Conservation (phyloP, 2,797 vertebrate species). For the Scolopax rusticola region DNA sequence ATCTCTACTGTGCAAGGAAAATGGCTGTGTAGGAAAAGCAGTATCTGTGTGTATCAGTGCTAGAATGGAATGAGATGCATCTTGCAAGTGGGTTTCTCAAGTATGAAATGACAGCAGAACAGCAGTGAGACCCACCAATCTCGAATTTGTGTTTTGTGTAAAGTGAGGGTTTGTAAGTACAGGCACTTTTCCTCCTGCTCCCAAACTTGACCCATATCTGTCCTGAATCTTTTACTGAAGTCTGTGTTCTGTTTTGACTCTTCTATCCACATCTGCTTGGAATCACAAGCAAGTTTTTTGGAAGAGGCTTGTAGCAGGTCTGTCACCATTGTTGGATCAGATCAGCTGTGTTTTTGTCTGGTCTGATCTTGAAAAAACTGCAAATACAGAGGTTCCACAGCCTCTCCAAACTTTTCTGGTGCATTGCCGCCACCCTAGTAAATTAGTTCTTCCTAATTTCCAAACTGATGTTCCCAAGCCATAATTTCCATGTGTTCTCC, state of each 20-base stretch:
- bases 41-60: neutral
- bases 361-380: neutral
- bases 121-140: neutral
- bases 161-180: neutral
- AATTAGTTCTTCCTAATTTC: neutral
- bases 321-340: neutral
- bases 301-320: neutral
- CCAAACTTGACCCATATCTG: neutral
- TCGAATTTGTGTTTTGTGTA: fast-evolving
- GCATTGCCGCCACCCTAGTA: neutral
- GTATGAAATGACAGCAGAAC: neutral
- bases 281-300: neutral
- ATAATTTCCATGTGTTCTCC: neutral
- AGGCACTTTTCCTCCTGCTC: neutral
- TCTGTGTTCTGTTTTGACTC: neutral
- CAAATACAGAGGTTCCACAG: neutral
- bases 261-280: neutral
- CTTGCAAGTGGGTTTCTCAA: neutral
- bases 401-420: neutral
- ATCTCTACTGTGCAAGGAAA: neutral
- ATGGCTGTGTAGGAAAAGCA: neutral
- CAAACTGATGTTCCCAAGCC: neutral
- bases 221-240: neutral
- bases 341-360: neutral
- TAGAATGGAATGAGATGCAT: neutral